Percentiles rank a stretch among this genome's conserved stretches.
These are phyloP conservation scores for Arenaria interpres DNA, from an alignment of 2,113 vertebrate genomes.

Conservation along the genomic window DNA sequence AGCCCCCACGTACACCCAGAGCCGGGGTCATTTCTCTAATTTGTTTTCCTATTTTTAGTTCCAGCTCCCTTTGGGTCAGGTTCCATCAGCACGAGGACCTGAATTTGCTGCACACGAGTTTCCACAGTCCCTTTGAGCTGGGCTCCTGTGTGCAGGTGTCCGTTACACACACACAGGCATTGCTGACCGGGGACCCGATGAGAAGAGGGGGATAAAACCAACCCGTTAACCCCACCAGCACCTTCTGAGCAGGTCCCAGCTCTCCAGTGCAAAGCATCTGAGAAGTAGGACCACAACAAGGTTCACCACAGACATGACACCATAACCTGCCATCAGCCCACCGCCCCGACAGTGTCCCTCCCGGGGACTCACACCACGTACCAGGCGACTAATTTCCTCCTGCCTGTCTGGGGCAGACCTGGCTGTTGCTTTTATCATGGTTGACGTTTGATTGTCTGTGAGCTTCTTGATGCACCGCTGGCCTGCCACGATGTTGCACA, in stretches of 20 bases:
- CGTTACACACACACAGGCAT: not conserved
- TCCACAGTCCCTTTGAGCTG: not conserved
- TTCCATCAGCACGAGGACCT: not conserved
- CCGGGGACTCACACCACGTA: not conserved
- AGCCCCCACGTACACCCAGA: not conserved
- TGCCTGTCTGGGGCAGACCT: slow-evolving; percentile 84
- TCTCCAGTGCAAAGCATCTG: not conserved
- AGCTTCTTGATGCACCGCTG: slow-evolving; percentile 86
- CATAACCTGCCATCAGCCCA: not conserved
- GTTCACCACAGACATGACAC: accelerated
- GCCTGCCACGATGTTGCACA: slow-evolving; percentile 86
- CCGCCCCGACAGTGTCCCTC: accelerated
- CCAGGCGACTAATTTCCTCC: slow-evolving; percentile 84
- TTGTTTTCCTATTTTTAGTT: not conserved
- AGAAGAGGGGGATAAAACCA: not conserved
- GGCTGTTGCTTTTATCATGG: slow-evolving; percentile 87
- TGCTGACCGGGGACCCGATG: accelerated
- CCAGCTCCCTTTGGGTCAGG: not conserved
- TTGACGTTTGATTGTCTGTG: slow-evolving; percentile 85
- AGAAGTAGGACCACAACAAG: not conserved
- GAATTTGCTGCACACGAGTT: not conserved
- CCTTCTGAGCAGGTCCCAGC: not conserved
- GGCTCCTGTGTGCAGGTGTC: not conserved
- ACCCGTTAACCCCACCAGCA: not conserved
- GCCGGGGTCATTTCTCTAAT: not conserved